These are phyloP conservation scores for Papilio polytes DNA, from an alignment of 1,140 invertebrate genomes.

Conservation along the genomic window DNA sequence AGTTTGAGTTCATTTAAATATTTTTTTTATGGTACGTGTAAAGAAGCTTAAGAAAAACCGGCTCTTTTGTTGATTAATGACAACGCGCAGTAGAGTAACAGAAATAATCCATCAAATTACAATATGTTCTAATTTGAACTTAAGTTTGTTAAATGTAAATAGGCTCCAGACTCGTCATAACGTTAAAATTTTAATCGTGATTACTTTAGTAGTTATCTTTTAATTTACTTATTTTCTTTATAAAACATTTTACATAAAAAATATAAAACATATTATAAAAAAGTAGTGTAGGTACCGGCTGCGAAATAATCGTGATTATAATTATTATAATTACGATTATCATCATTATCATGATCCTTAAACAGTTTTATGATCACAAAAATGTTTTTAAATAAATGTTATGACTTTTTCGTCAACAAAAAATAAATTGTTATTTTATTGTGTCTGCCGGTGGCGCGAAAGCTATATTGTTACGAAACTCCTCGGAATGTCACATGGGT, in stretches of 20 bases:
- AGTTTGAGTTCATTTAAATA: constrained; percentile 2
- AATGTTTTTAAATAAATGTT: not conserved
- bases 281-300: no score
- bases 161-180: no score
- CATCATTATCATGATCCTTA: not conserved
- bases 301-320: no score
- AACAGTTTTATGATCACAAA: not conserved
- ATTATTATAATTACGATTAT: no score
- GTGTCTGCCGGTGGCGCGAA: no score
- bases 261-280: no score
- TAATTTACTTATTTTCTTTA: no score
- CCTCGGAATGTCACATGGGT: no score
- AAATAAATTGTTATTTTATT: constrained; percentile 19
- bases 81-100: not conserved
- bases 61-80: not conserved
- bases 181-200: not conserved
- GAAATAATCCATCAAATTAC: not conserved
- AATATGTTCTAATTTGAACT: not conserved
- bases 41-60: not conserved
- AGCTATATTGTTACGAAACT: no score
- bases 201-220: not conserved
- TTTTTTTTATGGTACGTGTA: not conserved
- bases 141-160: not conserved
- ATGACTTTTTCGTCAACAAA: not conserved
- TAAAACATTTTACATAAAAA: no score